These are phyloP conservation scores for Hecatera dysodea DNA, from an alignment of 2,888 invertebrate species.

Conservation along the genomic window DNA sequence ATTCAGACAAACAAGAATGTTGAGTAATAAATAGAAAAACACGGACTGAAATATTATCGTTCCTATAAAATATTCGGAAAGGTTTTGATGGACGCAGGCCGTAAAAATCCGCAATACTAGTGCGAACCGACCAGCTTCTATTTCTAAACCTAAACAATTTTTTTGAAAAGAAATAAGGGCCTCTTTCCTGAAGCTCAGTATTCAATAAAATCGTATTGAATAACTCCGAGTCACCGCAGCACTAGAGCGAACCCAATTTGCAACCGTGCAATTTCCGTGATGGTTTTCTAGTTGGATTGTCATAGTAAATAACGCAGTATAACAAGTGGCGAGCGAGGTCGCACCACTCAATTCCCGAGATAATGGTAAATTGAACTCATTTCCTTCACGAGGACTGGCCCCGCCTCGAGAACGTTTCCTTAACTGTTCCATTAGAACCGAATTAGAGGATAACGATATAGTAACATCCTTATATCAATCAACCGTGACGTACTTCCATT, in stretches of 20 bases:
- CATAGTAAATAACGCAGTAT: conserved; percentile 78
- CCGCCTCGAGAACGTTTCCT: conserved; percentile 76
- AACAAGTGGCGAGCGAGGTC: conserved; percentile 76
- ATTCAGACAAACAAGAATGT: not conserved
- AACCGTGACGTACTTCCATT: conserved; percentile 68
- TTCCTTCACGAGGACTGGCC: conserved; percentile 79
- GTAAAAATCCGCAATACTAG: conserved; percentile 1
- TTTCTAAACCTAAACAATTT: conserved; percentile 23
- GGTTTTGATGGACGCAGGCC: not conserved
- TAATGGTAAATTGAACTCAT: conserved; percentile 87
- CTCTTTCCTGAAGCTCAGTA: conserved; percentile 28
- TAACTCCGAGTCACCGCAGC: conserved; percentile 64
- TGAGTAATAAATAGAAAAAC: not conserved
- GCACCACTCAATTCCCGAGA: conserved; percentile 81
- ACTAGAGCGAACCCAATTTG: conserved; percentile 74
- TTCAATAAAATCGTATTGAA: conserved; percentile 65
- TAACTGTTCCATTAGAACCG: conserved; percentile 78
- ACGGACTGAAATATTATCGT: not conserved
- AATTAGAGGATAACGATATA: conserved; percentile 77
- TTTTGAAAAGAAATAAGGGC: conserved; percentile 22
- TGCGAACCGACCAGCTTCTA: not conserved
- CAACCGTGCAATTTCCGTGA: conserved; percentile 76
- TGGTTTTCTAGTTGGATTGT: conserved; percentile 79
- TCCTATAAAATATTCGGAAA: conserved; percentile 18
- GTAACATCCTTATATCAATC: conserved; percentile 70